Conservation (phyloP, 2,113 vertebrate species). For the Glaucidium brasilianum region DNA sequence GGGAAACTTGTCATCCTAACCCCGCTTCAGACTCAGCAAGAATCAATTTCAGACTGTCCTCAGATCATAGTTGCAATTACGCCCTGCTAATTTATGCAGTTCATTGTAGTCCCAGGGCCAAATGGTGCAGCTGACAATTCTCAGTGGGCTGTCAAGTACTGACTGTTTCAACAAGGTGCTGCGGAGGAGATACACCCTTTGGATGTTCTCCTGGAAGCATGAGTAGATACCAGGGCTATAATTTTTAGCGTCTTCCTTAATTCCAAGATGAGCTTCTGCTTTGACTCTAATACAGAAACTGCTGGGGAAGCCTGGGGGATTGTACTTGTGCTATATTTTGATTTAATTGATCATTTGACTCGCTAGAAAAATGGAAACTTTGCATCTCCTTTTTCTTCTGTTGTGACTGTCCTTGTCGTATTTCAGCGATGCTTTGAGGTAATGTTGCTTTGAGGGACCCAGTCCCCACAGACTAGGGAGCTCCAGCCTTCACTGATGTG, state of each 20-base stretch:
- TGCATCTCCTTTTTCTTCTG: not conserved
- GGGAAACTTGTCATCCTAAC: conserved; percentile 13
- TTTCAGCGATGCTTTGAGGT: not conserved
- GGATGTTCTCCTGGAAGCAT: not conserved
- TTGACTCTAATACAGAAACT: not conserved
- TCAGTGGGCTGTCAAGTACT: not conserved
- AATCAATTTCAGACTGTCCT: conserved; percentile 10
- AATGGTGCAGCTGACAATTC: conserved; percentile 21
- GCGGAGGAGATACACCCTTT: not conserved
- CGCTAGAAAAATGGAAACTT: not conserved
- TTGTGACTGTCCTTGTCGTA: not conserved
- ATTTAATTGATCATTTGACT: not conserved
- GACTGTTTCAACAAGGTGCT: conserved; percentile 18
- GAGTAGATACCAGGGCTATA: not conserved
- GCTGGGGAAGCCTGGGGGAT: not conserved
- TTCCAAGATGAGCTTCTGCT: not conserved
- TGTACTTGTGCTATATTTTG: not conserved
- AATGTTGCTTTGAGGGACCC: not conserved
- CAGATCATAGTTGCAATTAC: not conserved
- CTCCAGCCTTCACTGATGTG: not conserved
- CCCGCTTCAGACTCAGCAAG: not conserved
- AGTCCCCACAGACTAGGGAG: not conserved
- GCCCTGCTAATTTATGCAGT: not conserved
- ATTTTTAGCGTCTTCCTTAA: not conserved
- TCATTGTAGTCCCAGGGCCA: not conserved